phyloP scores from a whole-genome alignment of 2,113 vertebrate species.

The Pao palembangensis region DNA sequence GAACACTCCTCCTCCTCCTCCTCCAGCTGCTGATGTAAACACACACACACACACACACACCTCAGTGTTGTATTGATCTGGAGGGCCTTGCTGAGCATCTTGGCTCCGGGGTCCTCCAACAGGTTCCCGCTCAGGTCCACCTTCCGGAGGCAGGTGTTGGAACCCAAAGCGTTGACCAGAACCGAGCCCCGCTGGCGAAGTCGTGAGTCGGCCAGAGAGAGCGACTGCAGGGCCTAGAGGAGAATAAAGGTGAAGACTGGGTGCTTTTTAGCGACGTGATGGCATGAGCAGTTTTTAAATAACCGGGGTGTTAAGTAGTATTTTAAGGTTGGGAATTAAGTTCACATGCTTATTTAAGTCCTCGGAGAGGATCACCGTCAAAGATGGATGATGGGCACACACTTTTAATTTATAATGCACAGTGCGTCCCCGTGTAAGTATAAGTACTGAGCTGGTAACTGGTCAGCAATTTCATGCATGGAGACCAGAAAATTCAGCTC shows the following conservation, averaged over 20 bases:
- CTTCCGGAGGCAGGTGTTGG: constrained; percentile 83
- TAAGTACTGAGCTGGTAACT: neutral
- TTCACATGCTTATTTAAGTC: too few relatives aligned
- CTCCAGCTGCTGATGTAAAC: neutral
- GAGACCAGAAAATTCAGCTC: too few relatives aligned
- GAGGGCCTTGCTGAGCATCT: constrained; percentile 90
- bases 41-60: constrained; percentile 48
- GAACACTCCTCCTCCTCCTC: neutral
- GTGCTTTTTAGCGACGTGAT: neutral
- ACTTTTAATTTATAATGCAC: too few relatives aligned
- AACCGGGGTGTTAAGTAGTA: too few relatives aligned
- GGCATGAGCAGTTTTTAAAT: too few relatives aligned
- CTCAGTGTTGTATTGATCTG: constrained; percentile 89
- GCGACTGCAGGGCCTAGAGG: constrained; percentile 80
- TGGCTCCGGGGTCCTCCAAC: constrained; percentile 87
- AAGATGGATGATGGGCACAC: too few relatives aligned
- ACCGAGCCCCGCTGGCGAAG: constrained; percentile 84
- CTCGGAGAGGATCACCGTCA: too few relatives aligned
- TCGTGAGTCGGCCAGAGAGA: constrained; percentile 84
- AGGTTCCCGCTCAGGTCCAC: constrained; percentile 89
- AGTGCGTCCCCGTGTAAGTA: too few relatives aligned
- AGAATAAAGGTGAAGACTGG: neutral
- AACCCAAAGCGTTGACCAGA: constrained; percentile 86
- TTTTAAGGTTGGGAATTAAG: too few relatives aligned
- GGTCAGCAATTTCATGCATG: neutral